Evolutionary conservation across 2,888 invertebrate genomes (phyloP).

Genomic region (Coremacera marginata): DNA sequence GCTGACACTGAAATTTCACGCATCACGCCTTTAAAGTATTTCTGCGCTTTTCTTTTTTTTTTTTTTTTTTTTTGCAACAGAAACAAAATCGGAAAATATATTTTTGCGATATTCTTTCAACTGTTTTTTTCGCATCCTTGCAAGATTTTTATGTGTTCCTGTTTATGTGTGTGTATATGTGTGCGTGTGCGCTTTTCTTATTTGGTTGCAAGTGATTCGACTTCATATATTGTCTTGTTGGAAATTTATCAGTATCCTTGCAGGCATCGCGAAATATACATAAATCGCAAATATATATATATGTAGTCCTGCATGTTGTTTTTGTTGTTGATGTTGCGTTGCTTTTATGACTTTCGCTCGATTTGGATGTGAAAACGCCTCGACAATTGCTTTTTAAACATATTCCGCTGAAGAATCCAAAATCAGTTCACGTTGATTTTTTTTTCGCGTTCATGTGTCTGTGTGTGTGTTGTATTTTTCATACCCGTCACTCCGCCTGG

Average conservation of each 20-base stretch:
- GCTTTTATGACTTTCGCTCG: conserved; percentile 58
- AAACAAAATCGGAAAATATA: background rate
- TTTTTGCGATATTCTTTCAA: background rate
- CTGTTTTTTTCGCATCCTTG: background rate
- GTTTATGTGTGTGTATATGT: too few relatives aligned
- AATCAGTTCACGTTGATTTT: conserved; percentile 57
- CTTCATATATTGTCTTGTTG: conserved; percentile 14
- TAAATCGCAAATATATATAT: conserved; percentile 59
- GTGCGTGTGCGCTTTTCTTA: too few relatives aligned
- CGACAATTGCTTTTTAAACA: conserved; percentile 53
- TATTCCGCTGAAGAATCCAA: conserved; percentile 60
- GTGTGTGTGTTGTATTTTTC: conserved; percentile 33
- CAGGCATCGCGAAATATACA: conserved; percentile 55
- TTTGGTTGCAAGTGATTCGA: conserved; percentile 41
- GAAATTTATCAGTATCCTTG: conserved; percentile 57
- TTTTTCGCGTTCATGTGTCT: conserved; percentile 39
- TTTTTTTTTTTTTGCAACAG: background rate
- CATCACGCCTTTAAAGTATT: conserved; percentile 37
- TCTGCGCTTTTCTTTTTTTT: too few relatives aligned
- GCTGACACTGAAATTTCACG: conserved; percentile 36
- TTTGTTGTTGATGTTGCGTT: conserved; percentile 51
- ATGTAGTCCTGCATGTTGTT: conserved; percentile 51
- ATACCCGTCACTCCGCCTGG: background rate
- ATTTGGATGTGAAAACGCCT: conserved; percentile 42
- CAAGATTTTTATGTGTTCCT: too few relatives aligned